Base-by-base conservation (phyloP, 2,113 vertebrate genomes). In the Ptilorrhoa leucosticta region DNA sequence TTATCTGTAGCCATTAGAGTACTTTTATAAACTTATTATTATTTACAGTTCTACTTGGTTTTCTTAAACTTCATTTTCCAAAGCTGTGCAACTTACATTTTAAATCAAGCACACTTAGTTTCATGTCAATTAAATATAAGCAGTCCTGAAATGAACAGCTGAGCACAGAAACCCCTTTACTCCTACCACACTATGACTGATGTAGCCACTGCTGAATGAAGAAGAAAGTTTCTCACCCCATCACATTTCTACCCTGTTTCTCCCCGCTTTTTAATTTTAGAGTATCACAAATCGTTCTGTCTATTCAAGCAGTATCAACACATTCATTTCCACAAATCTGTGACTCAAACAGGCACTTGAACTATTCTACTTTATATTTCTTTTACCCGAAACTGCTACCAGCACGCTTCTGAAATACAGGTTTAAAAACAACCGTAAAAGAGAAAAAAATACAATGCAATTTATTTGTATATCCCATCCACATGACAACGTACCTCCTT, bases 401-500 rank as follows among this genome's bases (percentile, higher is more conserved):
- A 48, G 58, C 21, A 5, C 0, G 5, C 28, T 72, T 94, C 48
- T 9, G 61, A 91, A 86, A 35, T 6, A 7, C 13, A 9, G 57
- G 63, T 91, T 79, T 83, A 89, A 94, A 91, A 95, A 72, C 24
- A 42, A 89, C 31, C 0, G 0, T 53, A 68, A 66, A 91, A 75
- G 24, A 61, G 31, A 61, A 56, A 90, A 85, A 61, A 94, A 63
- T 28, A 93, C 82, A 95, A 89, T 5, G 33, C 80, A 60, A 89
- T 66, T 84, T 94, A 90, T 71, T 72, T 91, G 60, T 90, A 75
- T 60, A 37, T 78, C 60, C 51, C 82, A 72, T 91, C 82, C 82
- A 80, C 39, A 89, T 39, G 69, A 85, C 88, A 96, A 94, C 77
- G 11, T 76, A 87, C 90, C 81, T 92, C 94, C 92, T 92, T 95